Evolutionary conservation across 2,113 vertebrate species (phyloP).

Genomic region (sheep (Ovis aries)): DNA sequence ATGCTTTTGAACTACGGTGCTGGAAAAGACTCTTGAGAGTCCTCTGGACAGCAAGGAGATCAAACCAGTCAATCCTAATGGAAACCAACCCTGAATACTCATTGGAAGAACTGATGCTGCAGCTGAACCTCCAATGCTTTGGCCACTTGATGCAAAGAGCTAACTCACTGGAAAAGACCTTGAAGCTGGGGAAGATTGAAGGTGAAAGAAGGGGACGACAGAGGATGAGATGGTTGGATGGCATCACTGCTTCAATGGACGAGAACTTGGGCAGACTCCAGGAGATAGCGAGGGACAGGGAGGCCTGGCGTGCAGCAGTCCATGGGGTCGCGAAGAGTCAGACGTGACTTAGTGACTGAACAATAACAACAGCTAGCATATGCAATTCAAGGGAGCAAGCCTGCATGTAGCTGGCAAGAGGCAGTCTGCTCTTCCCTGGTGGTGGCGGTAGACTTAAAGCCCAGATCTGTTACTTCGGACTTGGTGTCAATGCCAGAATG

Average conservation of each 20-base stretch:
- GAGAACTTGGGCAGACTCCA: background rate
- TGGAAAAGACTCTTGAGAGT: background rate
- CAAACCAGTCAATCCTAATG: background rate
- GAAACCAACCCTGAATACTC: background rate
- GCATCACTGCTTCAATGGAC: background rate
- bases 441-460: background rate
- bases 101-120: background rate
- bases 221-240: background rate
- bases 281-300: background rate
- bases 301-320: background rate
- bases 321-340: background rate
- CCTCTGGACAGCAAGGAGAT: background rate
- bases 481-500: no score
- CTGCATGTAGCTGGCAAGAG: background rate
- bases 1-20: background rate
- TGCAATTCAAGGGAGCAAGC: background rate
- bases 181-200: background rate
- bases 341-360: background rate
- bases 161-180: background rate
- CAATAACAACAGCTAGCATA: background rate
- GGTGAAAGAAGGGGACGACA: background rate
- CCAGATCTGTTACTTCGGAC: background rate
- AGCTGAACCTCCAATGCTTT: background rate
- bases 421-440: background rate
- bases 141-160: background rate